phyloP scores from a whole-genome alignment of 2,113 vertebrate species.

The Pterocles burchelli region DNA sequence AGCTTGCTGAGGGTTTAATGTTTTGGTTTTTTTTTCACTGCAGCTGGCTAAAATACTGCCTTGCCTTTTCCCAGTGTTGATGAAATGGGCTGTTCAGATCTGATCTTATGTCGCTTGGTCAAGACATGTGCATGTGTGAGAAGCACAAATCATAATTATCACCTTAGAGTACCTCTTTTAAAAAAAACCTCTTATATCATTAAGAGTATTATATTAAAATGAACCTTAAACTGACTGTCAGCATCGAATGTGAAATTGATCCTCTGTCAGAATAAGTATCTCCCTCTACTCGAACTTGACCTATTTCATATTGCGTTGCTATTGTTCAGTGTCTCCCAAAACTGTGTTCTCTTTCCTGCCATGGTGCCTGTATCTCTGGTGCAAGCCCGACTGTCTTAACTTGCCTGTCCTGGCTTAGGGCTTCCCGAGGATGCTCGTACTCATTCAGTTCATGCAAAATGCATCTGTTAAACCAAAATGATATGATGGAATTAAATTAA shows the following conservation, averaged over 20 bases:
- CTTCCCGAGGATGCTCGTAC: background rate
- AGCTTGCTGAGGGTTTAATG: background rate
- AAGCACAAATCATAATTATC: background rate
- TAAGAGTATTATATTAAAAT: background rate
- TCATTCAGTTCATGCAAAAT: background rate
- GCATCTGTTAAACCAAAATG: background rate
- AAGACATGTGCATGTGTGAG: background rate
- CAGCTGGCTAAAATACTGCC: background rate
- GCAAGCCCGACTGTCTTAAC: background rate
- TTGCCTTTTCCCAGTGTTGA: background rate
- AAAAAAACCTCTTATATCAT: rapidly evolving
- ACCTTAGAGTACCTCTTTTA: background rate
- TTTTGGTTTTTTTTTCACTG: background rate
- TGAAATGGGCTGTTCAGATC: background rate
- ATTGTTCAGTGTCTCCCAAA: background rate
- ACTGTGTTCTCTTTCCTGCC: background rate
- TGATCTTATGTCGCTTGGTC: background rate
- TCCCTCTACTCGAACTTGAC: background rate
- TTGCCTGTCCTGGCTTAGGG: background rate
- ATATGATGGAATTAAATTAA: background rate
- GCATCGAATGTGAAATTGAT: background rate
- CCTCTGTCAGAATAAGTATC: background rate
- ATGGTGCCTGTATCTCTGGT: background rate
- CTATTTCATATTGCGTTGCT: background rate
- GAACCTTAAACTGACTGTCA: background rate